These are phyloP conservation scores for Macrochelys suwanniensis DNA, from an alignment of 2,797 vertebrate species.

Conservation along the genomic window DNA sequence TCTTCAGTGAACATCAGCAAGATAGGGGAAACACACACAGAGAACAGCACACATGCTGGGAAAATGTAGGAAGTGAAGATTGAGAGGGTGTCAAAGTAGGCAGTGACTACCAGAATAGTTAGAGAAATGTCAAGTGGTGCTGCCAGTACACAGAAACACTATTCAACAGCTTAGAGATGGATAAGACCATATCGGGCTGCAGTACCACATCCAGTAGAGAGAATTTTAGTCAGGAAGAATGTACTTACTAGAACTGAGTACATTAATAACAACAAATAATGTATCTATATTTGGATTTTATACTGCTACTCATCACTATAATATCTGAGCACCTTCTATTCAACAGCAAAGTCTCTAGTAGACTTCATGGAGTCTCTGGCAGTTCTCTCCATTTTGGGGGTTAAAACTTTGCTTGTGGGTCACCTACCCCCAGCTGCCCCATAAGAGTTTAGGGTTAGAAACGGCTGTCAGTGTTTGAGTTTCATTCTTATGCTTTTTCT, in stretches of 20 bases:
- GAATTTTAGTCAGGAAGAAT: not conserved
- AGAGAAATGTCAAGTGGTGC: not conserved
- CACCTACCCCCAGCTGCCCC: not conserved
- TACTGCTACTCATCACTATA: not conserved
- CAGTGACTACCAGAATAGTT: not conserved
- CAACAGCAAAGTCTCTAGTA: not conserved
- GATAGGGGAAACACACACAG: not conserved
- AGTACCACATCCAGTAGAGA: not conserved
- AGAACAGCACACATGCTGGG: not conserved
- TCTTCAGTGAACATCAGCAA: not conserved
- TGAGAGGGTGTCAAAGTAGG: not conserved
- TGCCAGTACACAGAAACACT: not conserved
- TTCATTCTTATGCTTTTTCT: not conserved
- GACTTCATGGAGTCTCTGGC: not conserved
- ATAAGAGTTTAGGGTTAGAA: not conserved
- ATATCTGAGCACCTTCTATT: not conserved
- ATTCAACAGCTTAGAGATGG: not conserved
- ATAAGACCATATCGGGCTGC: not conserved
- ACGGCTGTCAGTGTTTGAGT: not conserved
- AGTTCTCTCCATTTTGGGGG: not conserved
- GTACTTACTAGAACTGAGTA: not conserved
- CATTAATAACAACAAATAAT: not conserved
- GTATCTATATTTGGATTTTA: not conserved
- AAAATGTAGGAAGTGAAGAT: not conserved
- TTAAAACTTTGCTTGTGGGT: not conserved